Evolutionary conservation across 2,888 invertebrate genomes (phyloP), one percentile per base, ranked within the genome.

Genomic region (Dusona sp.): DNA sequence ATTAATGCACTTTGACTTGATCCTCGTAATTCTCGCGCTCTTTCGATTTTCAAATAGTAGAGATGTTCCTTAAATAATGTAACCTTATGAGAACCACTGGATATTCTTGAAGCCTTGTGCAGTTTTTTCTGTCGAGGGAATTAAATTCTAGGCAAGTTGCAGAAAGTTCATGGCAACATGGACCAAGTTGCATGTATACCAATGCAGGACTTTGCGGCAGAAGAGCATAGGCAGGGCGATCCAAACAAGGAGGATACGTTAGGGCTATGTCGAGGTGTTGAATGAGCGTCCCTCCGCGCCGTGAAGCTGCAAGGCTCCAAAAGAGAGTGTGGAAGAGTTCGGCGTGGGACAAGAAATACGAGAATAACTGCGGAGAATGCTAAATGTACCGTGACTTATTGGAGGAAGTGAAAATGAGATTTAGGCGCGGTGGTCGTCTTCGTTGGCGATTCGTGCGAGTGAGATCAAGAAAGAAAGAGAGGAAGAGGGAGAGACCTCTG

Each of bases 321-420:
- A 51, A 57, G 68, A 57, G 61, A 67, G 83, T 67, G 70, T 42
- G 45, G 22, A 74, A 75, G 79, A 70, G 74, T 81, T 84, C 70
- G 84, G 84, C 80, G 80, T 79, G 88, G 88, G 80, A 87, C 89
- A 90, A 89, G 89, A 89, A 90, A 91, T 91, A 91, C 89, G 91
- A 92, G 91, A 92, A 92, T 92, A 92, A 92, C 92, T 90, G 91
- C 91, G 90, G 90, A 89, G 92, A 92, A 91, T 90, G 92, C 92
- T 91, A 92, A 93, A 93, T 90, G 92, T 90, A 91, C 91, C 92
- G 92, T 93, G 92, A 93, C 93, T 93, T 93, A 93, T 93, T 92
- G 91, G 90, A 90, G 88, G 88, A 89, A 86, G 86, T 86, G 86
- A 86, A 86, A 86, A 86, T 86, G 86, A 84, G 86, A 86, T 84